Conservation (phyloP, 2,113 vertebrate genomes). For the Apteryx owenii region DNA sequence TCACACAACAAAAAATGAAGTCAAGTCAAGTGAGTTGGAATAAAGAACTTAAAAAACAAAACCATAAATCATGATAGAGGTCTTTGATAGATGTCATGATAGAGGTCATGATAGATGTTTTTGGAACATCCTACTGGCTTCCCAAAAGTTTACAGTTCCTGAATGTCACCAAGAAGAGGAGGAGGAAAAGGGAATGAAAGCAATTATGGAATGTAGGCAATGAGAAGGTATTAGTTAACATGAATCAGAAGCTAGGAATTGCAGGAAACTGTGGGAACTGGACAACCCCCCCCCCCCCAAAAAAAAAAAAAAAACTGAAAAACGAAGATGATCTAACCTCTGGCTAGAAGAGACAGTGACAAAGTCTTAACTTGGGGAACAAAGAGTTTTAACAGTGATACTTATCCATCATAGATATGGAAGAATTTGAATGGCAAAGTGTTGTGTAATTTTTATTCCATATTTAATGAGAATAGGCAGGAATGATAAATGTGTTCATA, state of each 20-base stretch:
- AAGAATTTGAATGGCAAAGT: constrained; percentile 32
- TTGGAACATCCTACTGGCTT: not conserved
- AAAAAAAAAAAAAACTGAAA: not conserved
- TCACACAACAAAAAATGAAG: not conserved
- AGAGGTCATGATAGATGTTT: not conserved
- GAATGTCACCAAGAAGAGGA: not conserved
- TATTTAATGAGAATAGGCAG: constrained; percentile 56
- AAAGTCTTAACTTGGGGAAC: not conserved
- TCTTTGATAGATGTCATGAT: not conserved
- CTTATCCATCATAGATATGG: constrained; percentile 18
- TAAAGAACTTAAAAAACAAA: not conserved
- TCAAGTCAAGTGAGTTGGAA: not conserved
- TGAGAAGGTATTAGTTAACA: not conserved
- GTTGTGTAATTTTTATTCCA: constrained; percentile 59
- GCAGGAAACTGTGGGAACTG: not conserved
- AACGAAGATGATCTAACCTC: not conserved
- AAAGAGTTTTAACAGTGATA: not conserved
- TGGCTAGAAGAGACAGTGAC: not conserved
- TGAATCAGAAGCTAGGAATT: not conserved
- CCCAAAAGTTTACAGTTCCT: not conserved
- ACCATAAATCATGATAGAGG: not conserved
- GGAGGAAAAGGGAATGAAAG: not conserved
- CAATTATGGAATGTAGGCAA: not conserved
- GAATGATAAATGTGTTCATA: constrained; percentile 28
- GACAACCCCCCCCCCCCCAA: fast-evolving